Conservation (phyloP, 2,888 invertebrate genomes). For the Drosophila nr. medialis region DNA sequence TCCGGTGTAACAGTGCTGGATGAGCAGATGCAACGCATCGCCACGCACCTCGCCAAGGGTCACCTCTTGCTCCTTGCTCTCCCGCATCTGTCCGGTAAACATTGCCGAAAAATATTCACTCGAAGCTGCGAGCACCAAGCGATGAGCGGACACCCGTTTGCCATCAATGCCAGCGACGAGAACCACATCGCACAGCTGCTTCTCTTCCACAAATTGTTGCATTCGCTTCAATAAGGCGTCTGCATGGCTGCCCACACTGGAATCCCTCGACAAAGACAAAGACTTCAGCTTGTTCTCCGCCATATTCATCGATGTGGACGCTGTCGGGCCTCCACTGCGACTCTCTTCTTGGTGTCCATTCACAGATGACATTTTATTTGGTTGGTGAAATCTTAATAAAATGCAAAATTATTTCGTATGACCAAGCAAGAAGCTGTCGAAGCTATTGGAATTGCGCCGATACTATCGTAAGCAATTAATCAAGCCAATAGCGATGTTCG, state of each 20-base stretch:
- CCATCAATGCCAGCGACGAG: neutral
- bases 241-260: neutral
- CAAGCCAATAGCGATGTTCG: neutral
- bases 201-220: neutral
- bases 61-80: conserved; percentile 93
- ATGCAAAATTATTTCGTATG: accelerated
- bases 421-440: neutral
- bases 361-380: neutral
- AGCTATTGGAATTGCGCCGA: neutral
- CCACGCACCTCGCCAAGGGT: conserved; percentile 93
- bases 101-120: conserved; percentile 98
- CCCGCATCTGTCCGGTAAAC: conserved; percentile 95
- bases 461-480: neutral
- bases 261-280: too few relatives aligned
- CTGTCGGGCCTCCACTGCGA: too few relatives aligned
- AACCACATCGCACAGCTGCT: neutral
- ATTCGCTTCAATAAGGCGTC: neutral
- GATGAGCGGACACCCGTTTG: conserved; percentile 90
- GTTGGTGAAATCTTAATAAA: neutral
- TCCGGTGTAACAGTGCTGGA: conserved; percentile 96
- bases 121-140: conserved; percentile 94
- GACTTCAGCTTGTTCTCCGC: too few relatives aligned
- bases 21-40: conserved; percentile 92
- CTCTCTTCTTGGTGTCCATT: too few relatives aligned
- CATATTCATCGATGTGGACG: too few relatives aligned